These are phyloP conservation scores for Sarcophaga carnaria DNA, from an alignment of 2,888 invertebrate genomes.

Conservation along the genomic window DNA sequence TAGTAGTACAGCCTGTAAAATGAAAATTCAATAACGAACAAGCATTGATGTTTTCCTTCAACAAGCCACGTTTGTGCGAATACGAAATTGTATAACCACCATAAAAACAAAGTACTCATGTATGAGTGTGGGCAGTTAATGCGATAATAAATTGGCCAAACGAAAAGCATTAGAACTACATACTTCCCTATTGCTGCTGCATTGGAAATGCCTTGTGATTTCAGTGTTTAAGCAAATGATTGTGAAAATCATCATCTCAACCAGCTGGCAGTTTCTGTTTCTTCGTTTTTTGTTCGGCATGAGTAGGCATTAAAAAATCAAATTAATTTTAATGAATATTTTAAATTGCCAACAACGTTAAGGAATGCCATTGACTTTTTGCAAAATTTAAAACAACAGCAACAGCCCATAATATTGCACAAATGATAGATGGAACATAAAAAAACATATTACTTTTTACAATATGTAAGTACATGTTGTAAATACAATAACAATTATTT, in stretches of 20 bases:
- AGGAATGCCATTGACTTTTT: slow-evolving; percentile 55
- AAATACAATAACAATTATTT: too few species aligned
- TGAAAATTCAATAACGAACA: too few species aligned
- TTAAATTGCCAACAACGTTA: slow-evolving; percentile 40
- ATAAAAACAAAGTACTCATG: slow-evolving; percentile 3
- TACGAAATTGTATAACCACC: slow-evolving; percentile 29
- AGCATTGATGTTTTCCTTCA: neutral
- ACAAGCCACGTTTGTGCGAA: slow-evolving; percentile 35
- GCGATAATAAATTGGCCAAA: slow-evolving; percentile 62
- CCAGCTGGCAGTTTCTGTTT: slow-evolving; percentile 35
- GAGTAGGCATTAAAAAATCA: slow-evolving; percentile 57
- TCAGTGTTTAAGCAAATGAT: slow-evolving; percentile 1
- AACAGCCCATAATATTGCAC: neutral
- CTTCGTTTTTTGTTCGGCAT: slow-evolving; percentile 12
- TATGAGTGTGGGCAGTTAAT: slow-evolving; percentile 65
- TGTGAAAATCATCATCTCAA: slow-evolving; percentile 32
- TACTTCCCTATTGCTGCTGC: neutral
- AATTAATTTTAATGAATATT: slow-evolving; percentile 67
- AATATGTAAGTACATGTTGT: too few species aligned
- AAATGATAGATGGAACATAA: too few species aligned
- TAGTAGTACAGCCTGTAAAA: too few species aligned
- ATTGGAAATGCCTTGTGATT: neutral
- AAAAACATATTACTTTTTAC: too few species aligned
- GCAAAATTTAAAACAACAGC: slow-evolving; percentile 10
- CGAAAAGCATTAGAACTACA: slow-evolving; percentile 44